Conservation (phyloP, 1,140 invertebrate genomes). For the Platyura marginata region DNA sequence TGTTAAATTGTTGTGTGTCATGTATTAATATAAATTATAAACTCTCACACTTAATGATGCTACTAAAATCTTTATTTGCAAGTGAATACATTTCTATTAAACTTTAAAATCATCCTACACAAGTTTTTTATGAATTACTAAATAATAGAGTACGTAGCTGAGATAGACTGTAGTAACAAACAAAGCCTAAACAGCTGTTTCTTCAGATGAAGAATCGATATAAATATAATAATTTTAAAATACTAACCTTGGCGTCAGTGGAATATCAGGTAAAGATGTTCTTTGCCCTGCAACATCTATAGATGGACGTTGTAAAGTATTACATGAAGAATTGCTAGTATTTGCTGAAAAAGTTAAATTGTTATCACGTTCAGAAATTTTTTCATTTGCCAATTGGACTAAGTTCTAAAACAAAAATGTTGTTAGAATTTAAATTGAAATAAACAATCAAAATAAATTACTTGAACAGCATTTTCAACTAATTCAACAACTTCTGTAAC, state of each 20-base stretch:
- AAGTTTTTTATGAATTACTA: too few species aligned
- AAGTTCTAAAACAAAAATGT: slow-evolving; percentile 27
- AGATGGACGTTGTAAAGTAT: slow-evolving; percentile 10
- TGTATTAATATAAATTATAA: too few species aligned
- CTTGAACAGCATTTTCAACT: slow-evolving; percentile 61
- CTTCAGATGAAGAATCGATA: too few species aligned
- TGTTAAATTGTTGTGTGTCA: too few species aligned
- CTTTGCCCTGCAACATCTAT: slow-evolving; percentile 22
- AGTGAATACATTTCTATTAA: too few species aligned
- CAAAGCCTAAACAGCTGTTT: too few species aligned
- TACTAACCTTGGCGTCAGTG: slow-evolving; percentile 57
- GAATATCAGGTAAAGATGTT: slow-evolving; percentile 54
- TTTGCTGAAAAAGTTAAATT: slow-evolving; percentile 4
- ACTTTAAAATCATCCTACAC: too few species aligned
- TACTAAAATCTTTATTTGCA: too few species aligned
- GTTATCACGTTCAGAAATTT: slow-evolving; percentile 36
- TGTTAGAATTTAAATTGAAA: background rate
- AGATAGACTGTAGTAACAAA: too few species aligned
- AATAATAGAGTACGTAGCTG: too few species aligned
- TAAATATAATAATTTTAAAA: too few species aligned
- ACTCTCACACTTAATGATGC: too few species aligned
- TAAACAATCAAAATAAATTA: slow-evolving; percentile 14
- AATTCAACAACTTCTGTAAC: slow-evolving; percentile 59
- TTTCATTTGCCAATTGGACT: slow-evolving; percentile 41
- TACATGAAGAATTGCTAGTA: slow-evolving; percentile 7